A percentile compares a stretch with the other conserved stretches of the same genome.
These are phyloP conservation scores for Ethmia dodecea DNA, from an alignment of 2,888 invertebrate genomes.

Conservation along the genomic window DNA sequence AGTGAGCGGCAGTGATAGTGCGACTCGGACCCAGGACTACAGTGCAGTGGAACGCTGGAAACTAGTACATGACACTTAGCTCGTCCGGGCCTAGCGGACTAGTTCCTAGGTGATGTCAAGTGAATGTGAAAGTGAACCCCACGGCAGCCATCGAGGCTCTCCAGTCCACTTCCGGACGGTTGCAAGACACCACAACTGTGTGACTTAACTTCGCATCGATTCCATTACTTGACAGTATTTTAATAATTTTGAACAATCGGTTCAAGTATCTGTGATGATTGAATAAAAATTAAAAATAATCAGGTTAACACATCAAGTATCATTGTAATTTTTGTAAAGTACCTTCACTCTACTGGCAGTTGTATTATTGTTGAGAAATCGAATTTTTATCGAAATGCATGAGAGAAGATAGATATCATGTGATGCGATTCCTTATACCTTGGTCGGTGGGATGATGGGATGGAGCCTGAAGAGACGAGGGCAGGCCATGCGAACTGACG, in stretches of 20 bases:
- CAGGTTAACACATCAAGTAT: neutral
- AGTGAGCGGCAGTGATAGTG: conserved; percentile 12
- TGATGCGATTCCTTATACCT: conserved; percentile 47
- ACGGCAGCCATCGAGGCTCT: neutral
- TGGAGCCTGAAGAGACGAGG: no score
- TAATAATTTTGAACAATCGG: conserved; percentile 22
- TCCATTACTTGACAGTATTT: conserved; percentile 35
- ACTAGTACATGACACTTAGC: no score
- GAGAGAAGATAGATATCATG: conserved; percentile 51
- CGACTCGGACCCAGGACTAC: conserved; percentile 9
- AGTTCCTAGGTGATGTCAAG: no score
- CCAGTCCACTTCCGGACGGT: no score
- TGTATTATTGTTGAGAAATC: conserved; percentile 21
- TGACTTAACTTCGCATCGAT: conserved; percentile 19
- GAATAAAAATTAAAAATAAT: conserved; percentile 11
- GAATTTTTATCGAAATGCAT: conserved; percentile 21
- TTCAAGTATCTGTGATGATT: conserved; percentile 34
- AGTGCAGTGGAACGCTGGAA: conserved; percentile 3
- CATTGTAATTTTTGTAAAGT: conserved; percentile 9
- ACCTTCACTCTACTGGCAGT: conserved; percentile 28
- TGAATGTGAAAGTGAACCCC: no score
- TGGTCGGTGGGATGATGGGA: conserved; percentile 17
- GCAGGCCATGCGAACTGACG: no score
- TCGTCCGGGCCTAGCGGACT: no score
- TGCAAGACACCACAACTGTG: neutral